Evolutionary conservation across 2,797 vertebrate species (phyloP).

Genomic region (Rousettus madagascariensis): DNA sequence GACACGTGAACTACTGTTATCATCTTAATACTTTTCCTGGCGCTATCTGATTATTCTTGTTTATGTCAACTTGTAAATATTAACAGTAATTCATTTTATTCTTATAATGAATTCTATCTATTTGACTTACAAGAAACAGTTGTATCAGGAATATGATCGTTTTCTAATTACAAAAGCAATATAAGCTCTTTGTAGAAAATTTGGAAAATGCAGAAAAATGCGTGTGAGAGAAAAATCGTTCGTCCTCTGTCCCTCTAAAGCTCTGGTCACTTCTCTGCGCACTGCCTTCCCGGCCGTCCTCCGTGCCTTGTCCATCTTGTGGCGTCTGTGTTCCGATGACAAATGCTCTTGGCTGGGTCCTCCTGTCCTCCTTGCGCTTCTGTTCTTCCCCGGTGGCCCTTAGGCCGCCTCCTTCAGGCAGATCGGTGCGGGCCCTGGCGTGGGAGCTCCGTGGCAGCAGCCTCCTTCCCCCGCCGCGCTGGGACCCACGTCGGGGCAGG

Average conservation of each 20-base stretch:
- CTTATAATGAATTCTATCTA: neutral
- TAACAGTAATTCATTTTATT: neutral
- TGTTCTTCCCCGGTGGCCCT: neutral
- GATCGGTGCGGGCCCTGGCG: neutral
- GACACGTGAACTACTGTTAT: fast-evolving
- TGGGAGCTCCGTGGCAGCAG: neutral
- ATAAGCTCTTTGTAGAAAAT: neutral
- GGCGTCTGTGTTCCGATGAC: neutral
- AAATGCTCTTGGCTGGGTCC: neutral
- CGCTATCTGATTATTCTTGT: fast-evolving
- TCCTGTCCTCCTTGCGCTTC: neutral
- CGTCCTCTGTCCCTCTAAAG: neutral
- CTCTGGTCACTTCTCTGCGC: neutral
- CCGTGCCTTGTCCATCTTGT: fast-evolving
- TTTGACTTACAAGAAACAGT: neutral
- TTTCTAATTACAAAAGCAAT: neutral
- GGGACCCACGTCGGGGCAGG: neutral
- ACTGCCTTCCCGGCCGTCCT: neutral
- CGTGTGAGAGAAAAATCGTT: neutral
- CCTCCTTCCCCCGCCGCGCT: neutral
- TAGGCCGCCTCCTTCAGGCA: neutral
- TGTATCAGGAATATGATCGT: neutral
- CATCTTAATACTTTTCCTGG: neutral
- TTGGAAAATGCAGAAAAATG: neutral
- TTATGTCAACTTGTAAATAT: neutral